phyloP scores from a whole-genome alignment of 2,888 invertebrate genomes.

The Fabriciana adippe region DNA sequence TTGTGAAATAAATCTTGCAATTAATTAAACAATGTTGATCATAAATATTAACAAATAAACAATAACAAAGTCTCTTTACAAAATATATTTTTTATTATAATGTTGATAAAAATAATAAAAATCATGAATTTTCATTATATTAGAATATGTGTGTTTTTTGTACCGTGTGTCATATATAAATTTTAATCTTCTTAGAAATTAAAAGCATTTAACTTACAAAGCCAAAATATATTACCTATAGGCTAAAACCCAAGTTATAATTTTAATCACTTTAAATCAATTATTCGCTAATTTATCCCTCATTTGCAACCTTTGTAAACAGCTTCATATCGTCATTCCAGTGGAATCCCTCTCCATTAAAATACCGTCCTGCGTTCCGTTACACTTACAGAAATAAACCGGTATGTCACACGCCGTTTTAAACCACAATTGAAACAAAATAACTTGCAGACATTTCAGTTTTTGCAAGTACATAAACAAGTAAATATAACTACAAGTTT shows the following conservation, averaged over 20 bases:
- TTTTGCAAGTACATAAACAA: not conserved
- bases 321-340: constrained; percentile 41
- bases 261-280: not conserved
- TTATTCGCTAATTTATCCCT: constrained; percentile 29
- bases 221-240: constrained; percentile 25
- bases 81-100: too few species aligned
- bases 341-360: constrained; percentile 58
- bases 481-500: too few species aligned
- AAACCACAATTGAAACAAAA: constrained; percentile 46
- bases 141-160: too few species aligned
- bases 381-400: constrained; percentile 64
- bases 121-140: too few species aligned
- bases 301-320: constrained; percentile 35
- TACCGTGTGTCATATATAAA: too few species aligned
- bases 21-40: too few species aligned
- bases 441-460: constrained; percentile 12
- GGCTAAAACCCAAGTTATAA: too few species aligned
- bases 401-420: constrained; percentile 63
- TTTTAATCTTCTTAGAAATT: too few species aligned
- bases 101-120: too few species aligned
- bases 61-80: too few species aligned
- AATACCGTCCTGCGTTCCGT: constrained; percentile 50
- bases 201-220: not conserved
- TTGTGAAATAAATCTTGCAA: too few species aligned
- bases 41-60: too few species aligned